Conservation (phyloP, 2,113 vertebrate genomes). For the Oplegnathus fasciatus region DNA sequence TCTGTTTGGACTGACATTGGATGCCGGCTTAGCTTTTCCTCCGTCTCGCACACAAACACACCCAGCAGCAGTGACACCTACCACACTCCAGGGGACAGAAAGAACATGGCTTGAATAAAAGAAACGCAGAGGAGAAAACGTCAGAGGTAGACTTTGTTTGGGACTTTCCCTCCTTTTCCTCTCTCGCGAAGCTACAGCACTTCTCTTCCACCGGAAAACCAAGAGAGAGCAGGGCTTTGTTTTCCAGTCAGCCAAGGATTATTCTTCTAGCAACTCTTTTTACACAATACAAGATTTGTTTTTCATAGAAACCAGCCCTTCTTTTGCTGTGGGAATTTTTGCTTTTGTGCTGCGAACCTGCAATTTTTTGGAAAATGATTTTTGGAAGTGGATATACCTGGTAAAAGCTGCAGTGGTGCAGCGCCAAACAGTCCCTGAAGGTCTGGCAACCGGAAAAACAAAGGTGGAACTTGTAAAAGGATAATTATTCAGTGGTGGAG, state of each 20-base stretch:
- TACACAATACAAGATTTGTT: background rate
- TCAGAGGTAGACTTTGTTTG: conserved; percentile 37
- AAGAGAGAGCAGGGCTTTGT: conserved; percentile 21
- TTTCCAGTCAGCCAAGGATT: conserved; percentile 21
- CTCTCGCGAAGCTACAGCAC: background rate
- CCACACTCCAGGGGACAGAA: conserved; percentile 63
- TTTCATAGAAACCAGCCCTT: background rate
- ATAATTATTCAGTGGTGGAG: conserved; percentile 12
- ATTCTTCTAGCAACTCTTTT: background rate
- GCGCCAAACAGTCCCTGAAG: conserved; percentile 10
- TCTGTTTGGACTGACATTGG: conserved; percentile 67
- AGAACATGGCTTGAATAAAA: conserved; percentile 34
- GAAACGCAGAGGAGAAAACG: background rate
- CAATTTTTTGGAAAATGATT: conserved; percentile 35
- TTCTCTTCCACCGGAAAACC: conserved; percentile 20
- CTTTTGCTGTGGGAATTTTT: background rate
- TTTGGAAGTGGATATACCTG: conserved; percentile 2
- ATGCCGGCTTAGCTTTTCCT: conserved; percentile 49
- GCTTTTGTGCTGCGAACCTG: background rate
- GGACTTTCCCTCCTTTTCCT: conserved; percentile 65
- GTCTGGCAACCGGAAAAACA: background rate
- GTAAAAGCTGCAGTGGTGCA: background rate
- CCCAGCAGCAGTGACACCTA: conserved; percentile 68
- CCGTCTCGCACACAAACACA: conserved; percentile 44
- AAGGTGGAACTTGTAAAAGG: conserved; percentile 22